A percentile compares a stretch with the other conserved stretches of the same genome.
phyloP scores from a whole-genome alignment of 2,113 vertebrate species.

The Chinchilla lanigera region DNA sequence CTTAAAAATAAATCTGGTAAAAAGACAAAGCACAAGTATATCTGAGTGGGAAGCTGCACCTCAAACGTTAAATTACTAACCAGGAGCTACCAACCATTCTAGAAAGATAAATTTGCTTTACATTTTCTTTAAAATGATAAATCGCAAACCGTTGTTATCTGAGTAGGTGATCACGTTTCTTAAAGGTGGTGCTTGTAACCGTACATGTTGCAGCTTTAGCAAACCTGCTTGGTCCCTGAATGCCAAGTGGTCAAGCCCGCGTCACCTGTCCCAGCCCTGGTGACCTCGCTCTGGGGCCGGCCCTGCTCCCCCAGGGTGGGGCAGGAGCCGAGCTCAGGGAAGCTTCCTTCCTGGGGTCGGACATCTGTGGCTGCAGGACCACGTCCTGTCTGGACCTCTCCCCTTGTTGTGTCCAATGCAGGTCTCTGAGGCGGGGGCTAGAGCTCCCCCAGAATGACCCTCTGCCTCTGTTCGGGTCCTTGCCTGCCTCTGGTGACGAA shows the following conservation, averaged over 20 bases:
- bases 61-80: neutral
- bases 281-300: neutral
- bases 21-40: neutral
- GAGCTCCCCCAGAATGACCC: neutral
- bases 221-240: neutral
- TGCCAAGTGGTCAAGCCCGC: neutral
- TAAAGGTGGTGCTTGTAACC: neutral
- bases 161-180: neutral
- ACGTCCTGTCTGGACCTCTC: neutral
- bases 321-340: neutral
- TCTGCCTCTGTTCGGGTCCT: neutral
- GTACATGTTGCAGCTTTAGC: neutral
- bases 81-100: neutral
- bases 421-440: neutral
- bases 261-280: neutral
- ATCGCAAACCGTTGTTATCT: neutral
- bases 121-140: neutral
- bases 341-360: neutral
- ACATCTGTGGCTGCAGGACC: neutral
- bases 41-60: neutral
- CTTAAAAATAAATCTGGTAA: neutral
- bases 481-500: neutral
- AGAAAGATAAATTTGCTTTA: neutral
- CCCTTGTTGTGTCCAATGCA: neutral
- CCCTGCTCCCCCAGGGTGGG: neutral